Evolutionary conservation across 2,797 vertebrate species (phyloP).

Genomic region (Sebastes iracundus): DNA sequence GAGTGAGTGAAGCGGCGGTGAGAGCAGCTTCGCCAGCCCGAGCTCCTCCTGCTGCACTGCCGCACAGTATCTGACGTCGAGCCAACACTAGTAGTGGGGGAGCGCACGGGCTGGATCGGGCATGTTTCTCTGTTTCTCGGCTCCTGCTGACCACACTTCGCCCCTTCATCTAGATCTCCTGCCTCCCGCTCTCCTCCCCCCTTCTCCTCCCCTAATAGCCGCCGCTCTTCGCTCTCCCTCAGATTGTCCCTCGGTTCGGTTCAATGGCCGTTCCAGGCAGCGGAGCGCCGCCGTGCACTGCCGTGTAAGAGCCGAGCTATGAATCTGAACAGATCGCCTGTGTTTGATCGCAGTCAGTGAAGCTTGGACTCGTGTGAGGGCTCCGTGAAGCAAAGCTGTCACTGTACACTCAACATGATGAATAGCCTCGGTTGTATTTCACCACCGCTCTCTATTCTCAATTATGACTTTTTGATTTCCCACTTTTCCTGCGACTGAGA

Average conservation of each 20-base stretch:
- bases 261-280: slow-evolving; percentile 49
- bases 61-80: slow-evolving; percentile 91
- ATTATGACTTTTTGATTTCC: slow-evolving; percentile 18
- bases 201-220: neutral
- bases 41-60: slow-evolving; percentile 92
- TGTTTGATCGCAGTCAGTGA: slow-evolving; percentile 71
- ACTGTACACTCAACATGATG: slow-evolving; percentile 45
- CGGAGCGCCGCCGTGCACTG: slow-evolving; percentile 36
- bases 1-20: slow-evolving; percentile 28
- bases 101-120: slow-evolving; percentile 73
- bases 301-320: slow-evolving; percentile 64
- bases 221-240: slow-evolving; percentile 51
- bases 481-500: neutral
- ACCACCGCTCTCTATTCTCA: slow-evolving; percentile 7
- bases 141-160: slow-evolving; percentile 82
- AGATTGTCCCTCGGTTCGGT: slow-evolving; percentile 37
- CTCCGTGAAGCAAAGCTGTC: slow-evolving; percentile 42
- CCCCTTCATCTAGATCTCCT: slow-evolving; percentile 73
- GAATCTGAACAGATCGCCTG: slow-evolving; percentile 71
- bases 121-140: slow-evolving; percentile 72
- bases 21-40: slow-evolving; percentile 67
- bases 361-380: slow-evolving; percentile 55
- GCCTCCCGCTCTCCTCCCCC: neutral
- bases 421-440: slow-evolving; percentile 25
- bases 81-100: slow-evolving; percentile 79